These are phyloP conservation scores for Ophraella communa DNA, from an alignment of 2,888 invertebrate genomes.

Conservation along the genomic window DNA sequence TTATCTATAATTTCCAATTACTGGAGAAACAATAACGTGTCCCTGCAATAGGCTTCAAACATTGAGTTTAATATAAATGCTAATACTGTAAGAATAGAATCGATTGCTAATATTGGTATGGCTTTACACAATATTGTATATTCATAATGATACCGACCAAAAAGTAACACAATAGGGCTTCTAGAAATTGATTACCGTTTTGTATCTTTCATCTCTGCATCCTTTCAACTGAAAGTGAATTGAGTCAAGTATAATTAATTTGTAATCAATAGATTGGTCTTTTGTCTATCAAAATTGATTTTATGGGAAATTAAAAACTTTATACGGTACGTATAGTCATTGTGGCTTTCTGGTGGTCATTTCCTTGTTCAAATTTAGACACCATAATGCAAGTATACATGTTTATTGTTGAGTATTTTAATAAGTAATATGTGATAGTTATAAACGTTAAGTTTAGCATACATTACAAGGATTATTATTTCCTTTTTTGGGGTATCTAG, in stretches of 20 bases:
- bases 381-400: too few relatives aligned
- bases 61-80: slow-evolving; percentile 29
- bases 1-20: slow-evolving; percentile 36
- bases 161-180: slow-evolving; percentile 4
- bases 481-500: too few relatives aligned
- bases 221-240: not conserved
- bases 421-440: too few relatives aligned
- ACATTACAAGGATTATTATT: too few relatives aligned
- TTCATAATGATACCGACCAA: slow-evolving; percentile 18
- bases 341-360: too few relatives aligned
- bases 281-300: not conserved
- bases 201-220: slow-evolving; percentile 12
- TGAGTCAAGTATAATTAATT: not conserved
- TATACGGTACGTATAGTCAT: too few relatives aligned
- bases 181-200: slow-evolving; percentile 18
- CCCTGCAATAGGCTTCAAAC: slow-evolving; percentile 24
- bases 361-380: too few relatives aligned
- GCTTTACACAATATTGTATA: slow-evolving; percentile 20
- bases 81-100: slow-evolving; percentile 33
- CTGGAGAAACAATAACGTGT: slow-evolving; percentile 33
- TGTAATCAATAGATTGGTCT: not conserved
- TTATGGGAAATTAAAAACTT: not conserved
- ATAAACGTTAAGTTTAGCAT: too few relatives aligned
- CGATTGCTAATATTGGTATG: slow-evolving; percentile 22
- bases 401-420: too few relatives aligned